These are phyloP conservation scores for Streptopelia turtur DNA, from an alignment of 2,797 vertebrate genomes.

Conservation along the genomic window DNA sequence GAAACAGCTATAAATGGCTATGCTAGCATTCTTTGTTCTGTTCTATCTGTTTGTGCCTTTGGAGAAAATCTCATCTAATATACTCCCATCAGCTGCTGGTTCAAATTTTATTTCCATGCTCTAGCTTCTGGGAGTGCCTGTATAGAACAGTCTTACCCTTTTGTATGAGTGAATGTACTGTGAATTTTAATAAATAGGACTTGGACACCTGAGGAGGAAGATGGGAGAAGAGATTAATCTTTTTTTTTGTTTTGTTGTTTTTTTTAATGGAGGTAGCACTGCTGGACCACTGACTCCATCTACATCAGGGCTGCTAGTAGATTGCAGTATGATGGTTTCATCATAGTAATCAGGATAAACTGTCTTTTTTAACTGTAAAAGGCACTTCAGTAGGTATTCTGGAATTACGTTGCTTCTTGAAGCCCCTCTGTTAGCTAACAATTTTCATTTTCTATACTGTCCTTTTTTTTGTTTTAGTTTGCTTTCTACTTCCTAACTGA, in stretches of 20 bases:
- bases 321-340: not conserved
- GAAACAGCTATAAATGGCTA: constrained; percentile 65
- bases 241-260: not conserved
- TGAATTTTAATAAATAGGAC: constrained; percentile 13
- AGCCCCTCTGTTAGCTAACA: not conserved
- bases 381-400: not conserved
- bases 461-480: not conserved
- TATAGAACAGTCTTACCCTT: constrained; percentile 13
- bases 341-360: not conserved
- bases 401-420: not conserved
- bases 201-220: not conserved
- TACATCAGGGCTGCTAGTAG: not conserved
- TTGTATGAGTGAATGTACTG: not conserved
- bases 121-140: constrained; percentile 10
- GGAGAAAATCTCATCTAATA: constrained; percentile 43
- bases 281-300: not conserved
- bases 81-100: constrained; percentile 4
- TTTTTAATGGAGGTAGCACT: not conserved
- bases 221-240: not conserved
- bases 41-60: constrained; percentile 27
- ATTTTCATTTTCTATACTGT: not conserved
- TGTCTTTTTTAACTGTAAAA: not conserved
- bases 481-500: not conserved
- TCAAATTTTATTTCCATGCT: not conserved
- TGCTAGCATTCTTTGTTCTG: constrained; percentile 47